Base-by-base conservation (phyloP, 2,888 invertebrate species). In the Nomada hirtipes region DNA sequence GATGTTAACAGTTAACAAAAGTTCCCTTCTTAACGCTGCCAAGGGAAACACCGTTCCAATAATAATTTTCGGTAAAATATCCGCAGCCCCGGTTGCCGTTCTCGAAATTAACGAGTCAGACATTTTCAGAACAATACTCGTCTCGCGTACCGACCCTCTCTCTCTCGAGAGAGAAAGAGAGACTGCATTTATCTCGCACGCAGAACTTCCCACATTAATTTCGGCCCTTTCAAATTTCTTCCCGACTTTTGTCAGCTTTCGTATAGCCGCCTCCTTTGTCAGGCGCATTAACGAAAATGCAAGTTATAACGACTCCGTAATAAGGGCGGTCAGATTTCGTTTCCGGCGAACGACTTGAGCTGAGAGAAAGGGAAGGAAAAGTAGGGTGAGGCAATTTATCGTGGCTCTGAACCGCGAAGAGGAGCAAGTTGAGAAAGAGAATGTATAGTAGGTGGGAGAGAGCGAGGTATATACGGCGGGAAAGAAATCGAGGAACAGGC, bases 221-320 rank as follows among this genome's bases (percentile, higher is more conserved):
- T 60, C 23, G 13, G 13, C 18, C 68, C 65, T 42, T 80, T 59
- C 47, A 69, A 67, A 81, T 53, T 60, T 60, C 36, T 52, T 29
- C 47, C 23, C 69, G 69, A 73, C 71, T 83, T 65, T 79, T 75
- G 76, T 68, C 63, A 55, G 70, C 57, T 71, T 55, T 70, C 71
- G 23, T 70, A 44, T 26, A 15, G 44, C 29, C 65, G 36, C 15
- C 55, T 63, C 76, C 60, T 73, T 84, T 86, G 76, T 79, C 70
- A 60, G 53, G 65, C 26, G 70, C 76, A 80, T 87, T 82, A 84
- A 86, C 82, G 88, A 87, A 88, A 86, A 86, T 69, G 81, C 79
- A 76, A 84, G 88, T 86, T 87, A 82, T 84, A 87, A 88, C 71
- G 86, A 88, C 53, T 50, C 69, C 55, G 84, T 80, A 88, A 84